Evolutionary conservation across 2,113 vertebrate species (phyloP), one percentile per base, ranked within the genome.

Genomic region (Podocnemis expansa): DNA sequence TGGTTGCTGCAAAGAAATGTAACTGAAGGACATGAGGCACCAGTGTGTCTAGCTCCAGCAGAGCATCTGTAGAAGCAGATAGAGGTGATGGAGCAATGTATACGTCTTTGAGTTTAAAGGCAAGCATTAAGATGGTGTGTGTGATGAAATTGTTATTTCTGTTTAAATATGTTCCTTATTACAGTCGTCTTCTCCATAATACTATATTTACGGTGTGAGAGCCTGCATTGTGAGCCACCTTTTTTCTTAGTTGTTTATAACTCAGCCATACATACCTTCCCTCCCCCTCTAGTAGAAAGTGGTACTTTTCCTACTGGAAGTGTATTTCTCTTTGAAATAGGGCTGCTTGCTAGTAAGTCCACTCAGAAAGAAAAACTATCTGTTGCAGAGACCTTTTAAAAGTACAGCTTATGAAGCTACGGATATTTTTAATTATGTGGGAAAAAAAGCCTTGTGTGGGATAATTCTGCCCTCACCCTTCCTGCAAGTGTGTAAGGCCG

Each of bases 101-200:
- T 87, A 92, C 31, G 76, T 91, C 90, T 94, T 94, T 31, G 43
- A 78, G 49, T 92, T 93, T 80, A 78, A 94, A 87, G 82, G 47
- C n/a, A 29, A 17, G 63, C 82, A 82, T 95, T 86, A 92, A 84
- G 80, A 83, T 63, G 93, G 89, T 90, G 89, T 87, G 93, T 89
- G 80, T 93, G 94, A 94, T 89, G 95, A 91, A 96, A 95, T 92
- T 85, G 94, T 79, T 95, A 78, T 93, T 96, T 85, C 89, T 93
- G 83, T 82, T 87, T 16, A 1, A 49, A 76, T 7, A 10, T 91
- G 89, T 92, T 97, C 93, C 89, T 91, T 43, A 10, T 94, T 93
- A 58, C 82, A 31, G n/a, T 2, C 43, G 31, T 11, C 41, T 41
- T 49, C 63, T 38, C 14, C 78, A 2, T 0, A 0, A 6, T 56